Percentiles rank a stretch among this genome's conserved stretches.
These are phyloP conservation scores for Dexiosoma caninum DNA, from an alignment of 2,888 invertebrate genomes.

Conservation along the genomic window DNA sequence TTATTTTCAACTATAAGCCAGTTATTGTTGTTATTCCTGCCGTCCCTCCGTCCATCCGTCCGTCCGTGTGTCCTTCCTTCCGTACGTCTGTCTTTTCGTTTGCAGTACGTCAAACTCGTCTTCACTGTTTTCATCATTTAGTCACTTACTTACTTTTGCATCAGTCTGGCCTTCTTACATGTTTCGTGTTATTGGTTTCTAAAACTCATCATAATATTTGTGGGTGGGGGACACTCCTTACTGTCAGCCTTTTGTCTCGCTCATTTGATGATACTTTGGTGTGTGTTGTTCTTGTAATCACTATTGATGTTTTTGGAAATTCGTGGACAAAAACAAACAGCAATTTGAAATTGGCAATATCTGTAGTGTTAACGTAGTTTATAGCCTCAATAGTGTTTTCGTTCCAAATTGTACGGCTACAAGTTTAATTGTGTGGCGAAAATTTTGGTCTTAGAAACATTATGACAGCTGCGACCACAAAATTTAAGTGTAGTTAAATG, in stretches of 20 bases:
- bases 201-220: slow-evolving; percentile 41
- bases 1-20: slow-evolving; percentile 58
- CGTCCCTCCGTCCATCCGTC: neutral
- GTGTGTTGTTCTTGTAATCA: slow-evolving; percentile 22
- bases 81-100: no score
- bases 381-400: no score
- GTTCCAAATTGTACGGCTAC: neutral
- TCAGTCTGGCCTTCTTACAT: neutral
- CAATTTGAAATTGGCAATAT: slow-evolving; percentile 50
- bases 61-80: no score
- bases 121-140: slow-evolving; percentile 36
- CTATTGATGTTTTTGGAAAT: slow-evolving; percentile 57
- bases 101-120: slow-evolving; percentile 20
- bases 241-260: no score
- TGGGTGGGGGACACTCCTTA: neutral
- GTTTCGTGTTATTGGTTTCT: slow-evolving; percentile 3
- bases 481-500: neutral
- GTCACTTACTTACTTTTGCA: slow-evolving; percentile 13
- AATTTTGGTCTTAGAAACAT: neutral
- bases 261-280: neutral
- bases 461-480: slow-evolving; percentile 35
- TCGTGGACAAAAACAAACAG: slow-evolving; percentile 41
- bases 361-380: slow-evolving; percentile 13
- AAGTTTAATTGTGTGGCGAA: neutral
- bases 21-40: slow-evolving; percentile 25